Base-by-base conservation (phyloP, 1,140 invertebrate genomes). In the Streblospio benedicti region DNA sequence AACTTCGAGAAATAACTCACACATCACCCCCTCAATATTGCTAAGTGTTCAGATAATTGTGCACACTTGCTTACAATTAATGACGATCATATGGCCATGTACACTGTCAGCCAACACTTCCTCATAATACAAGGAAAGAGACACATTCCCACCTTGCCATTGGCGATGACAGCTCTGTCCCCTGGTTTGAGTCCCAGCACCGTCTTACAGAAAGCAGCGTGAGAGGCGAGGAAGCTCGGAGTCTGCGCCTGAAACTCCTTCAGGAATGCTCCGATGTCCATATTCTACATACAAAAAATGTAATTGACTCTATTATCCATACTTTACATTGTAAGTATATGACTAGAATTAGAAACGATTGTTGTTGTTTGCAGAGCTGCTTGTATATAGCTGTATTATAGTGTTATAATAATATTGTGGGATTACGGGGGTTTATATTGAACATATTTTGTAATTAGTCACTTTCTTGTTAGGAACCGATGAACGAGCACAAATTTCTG, bases 121-220 rank as follows among this genome's bases (percentile, higher is more conserved):
- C n/a, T n/a, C n/a, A n/a, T n/a, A 14, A 12, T 16, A 50, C n/a
- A n/a, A n/a, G n/a, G n/a, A n/a, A n/a, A n/a, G n/a, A n/a, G n/a
- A n/a, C n/a, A n/a, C n/a, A n/a, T n/a, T n/a, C 59, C 81, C 14
- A 96, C 80, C 53, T 89, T 83, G n/a, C 93, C 93, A 80, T 98
- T 98, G 47, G 87, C 86, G 16, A 97, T 80, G 6, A 98, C 75
- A 4, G 85, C 86, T 64, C 84, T 80, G 50, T 79, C 75, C 5
- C 86, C 83, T 30, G 67, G 59, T n/a, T 57, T 50, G 53, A 81
- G 69, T 2, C 65, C 69, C 1, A 86, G 66, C n/a, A 81, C 74
- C 41, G 73, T 73, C 56, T 79, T 76, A 6, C 69, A 71, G 65
- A 84, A 86, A 23, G 74, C 56, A 51, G 68, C 65, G 62, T 86